Base-by-base conservation (phyloP, 1,140 invertebrate species). In the Ceratina japonica region DNA sequence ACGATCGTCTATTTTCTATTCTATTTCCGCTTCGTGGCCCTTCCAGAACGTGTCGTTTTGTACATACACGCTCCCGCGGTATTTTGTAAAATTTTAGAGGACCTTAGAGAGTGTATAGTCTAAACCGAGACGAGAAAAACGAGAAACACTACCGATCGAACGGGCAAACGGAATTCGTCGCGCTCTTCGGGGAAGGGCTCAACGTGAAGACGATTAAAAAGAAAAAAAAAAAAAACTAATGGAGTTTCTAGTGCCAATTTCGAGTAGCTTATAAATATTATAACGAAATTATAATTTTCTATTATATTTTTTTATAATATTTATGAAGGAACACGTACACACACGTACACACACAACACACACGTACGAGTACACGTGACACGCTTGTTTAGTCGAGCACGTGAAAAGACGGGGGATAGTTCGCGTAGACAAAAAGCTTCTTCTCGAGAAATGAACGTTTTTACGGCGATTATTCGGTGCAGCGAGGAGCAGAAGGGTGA, bases 281-380 rank as follows among this genome's bases (percentile, higher is more conserved):
- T 78, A 78, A 78, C 59, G 75, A 78, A 78, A 78, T 78, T 78
- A 72, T 78, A 78, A 78, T 78, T 78, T 78, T 78, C 75, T 78
- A 78, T 78, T 78, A 78, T 78, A 78, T 78, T 78, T 78, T 78
- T 78, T 72, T 77, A 77, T 77, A 77, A 77, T 77, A 77, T 77
- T 77, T 77, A 77, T 77, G 75, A 77, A 77, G 75, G 68, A 72
- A 72, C 75, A 73, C 71, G 56, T 5, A 70, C 52, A 68, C 63
- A 51, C 49, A 27, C 56, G 56, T 58, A 58, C 56, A 58, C 56
- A 12, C 0, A 54, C 10, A 31, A 1, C 3, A 10, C 64, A 22
- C 64, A 24, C 44, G 16, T 51, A 24, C 27, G 37, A 44, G 37
- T 7, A 44, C 37, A 44, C 37, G 37, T 44, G 10, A 76, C 44